Evolutionary conservation across 2,797 vertebrate genomes (phyloP).

Genomic region (Eospalax fontanierii): DNA sequence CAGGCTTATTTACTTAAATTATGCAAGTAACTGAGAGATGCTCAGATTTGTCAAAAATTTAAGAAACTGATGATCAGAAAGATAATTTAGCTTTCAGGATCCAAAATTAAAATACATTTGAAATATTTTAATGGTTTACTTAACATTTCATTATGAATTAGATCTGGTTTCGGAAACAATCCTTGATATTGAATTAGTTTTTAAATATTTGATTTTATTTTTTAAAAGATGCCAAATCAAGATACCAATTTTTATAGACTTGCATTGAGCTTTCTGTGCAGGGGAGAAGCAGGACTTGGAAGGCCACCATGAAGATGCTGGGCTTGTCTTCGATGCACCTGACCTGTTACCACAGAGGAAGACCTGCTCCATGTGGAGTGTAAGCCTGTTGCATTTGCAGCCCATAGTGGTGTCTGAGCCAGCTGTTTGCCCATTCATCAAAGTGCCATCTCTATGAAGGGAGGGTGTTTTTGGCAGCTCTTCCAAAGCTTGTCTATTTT

Average conservation of each 20-base stretch:
- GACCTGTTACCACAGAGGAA: constrained; percentile 68
- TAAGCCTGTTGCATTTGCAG: constrained; percentile 68
- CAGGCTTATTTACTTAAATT: neutral
- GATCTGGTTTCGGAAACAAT: neutral
- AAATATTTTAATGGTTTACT: neutral
- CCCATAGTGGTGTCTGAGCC: constrained; percentile 50
- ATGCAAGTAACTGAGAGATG: neutral
- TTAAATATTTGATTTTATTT: neutral
- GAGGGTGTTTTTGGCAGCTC: neutral
- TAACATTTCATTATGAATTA: neutral
- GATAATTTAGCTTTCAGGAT: neutral
- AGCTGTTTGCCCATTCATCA: constrained; percentile 72
- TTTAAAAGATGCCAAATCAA: neutral
- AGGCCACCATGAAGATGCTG: neutral
- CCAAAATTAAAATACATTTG: neutral
- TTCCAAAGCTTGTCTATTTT: constrained; percentile 66
- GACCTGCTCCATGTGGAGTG: constrained; percentile 52
- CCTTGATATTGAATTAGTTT: neutral
- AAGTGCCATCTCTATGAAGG: neutral
- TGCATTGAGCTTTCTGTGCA: neutral
- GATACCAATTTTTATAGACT: neutral
- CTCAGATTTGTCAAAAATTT: neutral
- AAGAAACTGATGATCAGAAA: neutral
- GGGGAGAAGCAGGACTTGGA: neutral
- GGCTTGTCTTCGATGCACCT: neutral